Base-by-base conservation (phyloP, 2,888 invertebrate genomes). In the Sepioteuthis lessoniana region DNA sequence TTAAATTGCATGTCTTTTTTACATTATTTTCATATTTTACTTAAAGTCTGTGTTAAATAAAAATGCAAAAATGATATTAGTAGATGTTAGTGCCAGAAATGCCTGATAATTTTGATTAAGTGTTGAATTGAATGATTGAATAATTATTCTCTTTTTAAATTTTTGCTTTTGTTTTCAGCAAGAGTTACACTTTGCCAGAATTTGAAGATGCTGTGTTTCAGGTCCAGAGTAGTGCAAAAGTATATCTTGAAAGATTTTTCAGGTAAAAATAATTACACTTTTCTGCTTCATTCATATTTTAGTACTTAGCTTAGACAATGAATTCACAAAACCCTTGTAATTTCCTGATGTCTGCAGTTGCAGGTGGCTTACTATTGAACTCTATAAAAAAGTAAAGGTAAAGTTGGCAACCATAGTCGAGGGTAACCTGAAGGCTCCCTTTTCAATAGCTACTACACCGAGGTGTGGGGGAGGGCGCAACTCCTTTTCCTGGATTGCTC, bases 171-270 rank as follows among this genome's bases (percentile, higher is more conserved):
- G 76, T 16, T 95, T 96, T 47, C 95, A 97, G 97, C 94, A 96
- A 96, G 95, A 96, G 96, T 42, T 97, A 96, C 95, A 95, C 95
- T 92, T 95, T 97, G 94, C 94, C 95, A 93, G 96, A 96, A 76
- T 97, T 96, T 95, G 97, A 97, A 95, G 96, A 97, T 95, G 95
- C 95, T 94, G 96, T 97, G 93, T 96, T 96, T 95, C 96, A 96
- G 95, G 96, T 96, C 95, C 96, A 96, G 94, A 96, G 96, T 16
- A 96, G 96, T 94, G 96, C 97, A 46, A 96, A 97, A 94, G 96
- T 96, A 95, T 95, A 97, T 13, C 95, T 97, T 46, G 96, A 96
- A 90, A 96, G 95, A 94, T 97, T 97, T 95, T 97, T 96, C 95
- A 95, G 95, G 96, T 97, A 95, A 95, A 95, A 94, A 46, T 60